These are phyloP conservation scores for Novumbra hubbsi DNA, from an alignment of 2,797 vertebrate species.

Conservation along the genomic window DNA sequence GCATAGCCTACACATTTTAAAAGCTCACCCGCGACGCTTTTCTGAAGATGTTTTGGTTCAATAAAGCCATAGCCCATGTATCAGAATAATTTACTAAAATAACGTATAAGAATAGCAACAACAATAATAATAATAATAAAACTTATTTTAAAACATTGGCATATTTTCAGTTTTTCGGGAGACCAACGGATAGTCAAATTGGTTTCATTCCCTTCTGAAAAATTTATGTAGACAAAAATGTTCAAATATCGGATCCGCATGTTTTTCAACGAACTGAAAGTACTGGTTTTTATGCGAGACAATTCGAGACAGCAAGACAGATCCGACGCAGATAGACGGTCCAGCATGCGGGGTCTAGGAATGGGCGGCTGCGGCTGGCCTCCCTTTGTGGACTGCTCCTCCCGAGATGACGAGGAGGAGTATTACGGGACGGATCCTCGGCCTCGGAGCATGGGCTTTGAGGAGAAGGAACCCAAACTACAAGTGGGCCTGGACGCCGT, in stretches of 20 bases:
- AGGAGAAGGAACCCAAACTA: slow-evolving; percentile 82
- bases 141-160: neutral
- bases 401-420: slow-evolving; percentile 88
- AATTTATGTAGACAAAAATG: slow-evolving; percentile 80
- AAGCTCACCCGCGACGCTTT: neutral
- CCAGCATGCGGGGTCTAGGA: slow-evolving; percentile 76
- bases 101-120: slow-evolving; percentile 2
- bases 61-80: neutral
- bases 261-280: slow-evolving; percentile 96
- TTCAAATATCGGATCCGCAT: slow-evolving; percentile 97
- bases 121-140: slow-evolving; percentile 6
- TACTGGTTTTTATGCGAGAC: slow-evolving; percentile 92
- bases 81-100: neutral
- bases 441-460: slow-evolving; percentile 81
- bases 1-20: neutral
- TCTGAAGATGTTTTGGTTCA: neutral
- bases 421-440: slow-evolving; percentile 87
- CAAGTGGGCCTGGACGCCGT: slow-evolving; percentile 83
- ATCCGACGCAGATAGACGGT: slow-evolving; percentile 77
- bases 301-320: slow-evolving; percentile 80
- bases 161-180: slow-evolving; percentile 30
- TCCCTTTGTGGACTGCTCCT: slow-evolving; percentile 85
- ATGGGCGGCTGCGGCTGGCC: slow-evolving; percentile 91
- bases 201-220: slow-evolving; percentile 31
- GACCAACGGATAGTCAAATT: slow-evolving; percentile 16